Conservation (phyloP, 2,888 invertebrate species). For the Synergus laeviventris region DNA sequence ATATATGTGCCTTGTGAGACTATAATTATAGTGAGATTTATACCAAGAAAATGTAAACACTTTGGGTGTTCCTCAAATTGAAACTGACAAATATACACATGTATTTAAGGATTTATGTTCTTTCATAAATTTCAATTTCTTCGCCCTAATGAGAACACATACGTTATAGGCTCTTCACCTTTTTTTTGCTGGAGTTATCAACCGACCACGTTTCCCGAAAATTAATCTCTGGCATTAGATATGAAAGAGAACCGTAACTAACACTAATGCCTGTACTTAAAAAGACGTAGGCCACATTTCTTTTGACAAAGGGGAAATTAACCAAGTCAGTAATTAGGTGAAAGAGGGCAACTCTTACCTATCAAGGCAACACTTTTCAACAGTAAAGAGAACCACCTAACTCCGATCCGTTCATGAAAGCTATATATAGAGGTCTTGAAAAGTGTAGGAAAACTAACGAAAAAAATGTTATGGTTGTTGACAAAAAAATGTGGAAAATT, state of each 20-base stretch:
- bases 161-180: not conserved
- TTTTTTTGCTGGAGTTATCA: not conserved
- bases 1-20: not conserved
- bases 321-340: constrained; percentile 30
- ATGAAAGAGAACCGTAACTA: constrained; percentile 28
- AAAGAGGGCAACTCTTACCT: constrained; percentile 20
- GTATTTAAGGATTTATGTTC: not conserved
- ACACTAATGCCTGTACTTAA: constrained; percentile 27
- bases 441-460: not conserved
- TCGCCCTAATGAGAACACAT: constrained; percentile 22
- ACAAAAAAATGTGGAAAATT: not conserved
- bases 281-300: constrained; percentile 26
- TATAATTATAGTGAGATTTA: not conserved
- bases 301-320: constrained; percentile 31
- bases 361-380: constrained; percentile 30
- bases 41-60: not conserved
- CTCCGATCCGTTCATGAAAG: not conserved
- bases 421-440: constrained; percentile 41
- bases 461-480: not conserved
- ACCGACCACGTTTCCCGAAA: constrained; percentile 3
- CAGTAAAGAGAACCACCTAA: not conserved
- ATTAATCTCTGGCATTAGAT: constrained; percentile 36
- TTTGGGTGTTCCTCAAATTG: constrained; percentile 15
- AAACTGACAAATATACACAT: constrained; percentile 8
- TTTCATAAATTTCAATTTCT: constrained; percentile 29